Percentiles rank a stretch among this genome's conserved stretches.
Conservation (phyloP, 92 coral and sea anemone species). For the Pocillopora grandis region DNA sequence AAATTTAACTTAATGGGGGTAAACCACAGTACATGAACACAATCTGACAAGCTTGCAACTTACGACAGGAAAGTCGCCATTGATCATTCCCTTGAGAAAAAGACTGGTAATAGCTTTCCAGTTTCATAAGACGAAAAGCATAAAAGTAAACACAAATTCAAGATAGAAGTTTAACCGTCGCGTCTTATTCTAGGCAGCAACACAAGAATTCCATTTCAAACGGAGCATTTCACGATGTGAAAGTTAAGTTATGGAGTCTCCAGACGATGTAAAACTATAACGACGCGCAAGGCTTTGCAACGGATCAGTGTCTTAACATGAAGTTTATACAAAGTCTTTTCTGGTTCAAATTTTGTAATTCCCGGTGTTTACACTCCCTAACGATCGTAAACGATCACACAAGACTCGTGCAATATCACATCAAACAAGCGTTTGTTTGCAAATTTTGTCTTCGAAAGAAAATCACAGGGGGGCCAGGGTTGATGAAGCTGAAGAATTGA, state of each 20-base stretch:
- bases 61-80: too few relatives aligned
- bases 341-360: constrained; percentile 46
- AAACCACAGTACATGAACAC: too few relatives aligned
- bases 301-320: constrained; percentile 37
- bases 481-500: not conserved
- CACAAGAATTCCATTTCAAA: constrained; percentile 41
- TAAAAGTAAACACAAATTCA: not conserved
- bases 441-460: not conserved
- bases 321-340: constrained; percentile 15
- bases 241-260: not conserved
- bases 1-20: too few relatives aligned
- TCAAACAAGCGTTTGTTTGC: constrained; percentile 33
- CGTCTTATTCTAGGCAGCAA: constrained; percentile 38
- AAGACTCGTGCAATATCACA: constrained; percentile 17
- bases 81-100: too few relatives aligned
- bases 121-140: not conserved
- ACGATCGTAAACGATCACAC: constrained; percentile 38
- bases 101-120: too few relatives aligned
- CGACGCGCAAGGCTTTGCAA: not conserved
- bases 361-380: constrained; percentile 42
- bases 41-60: too few relatives aligned
- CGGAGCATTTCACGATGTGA: not conserved
- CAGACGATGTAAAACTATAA: not conserved
- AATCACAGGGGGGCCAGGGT: not conserved
- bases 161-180: not conserved